These are phyloP conservation scores for Phymorhynchus buccinoides DNA, from an alignment of 1,140 invertebrate genomes.

Conservation along the genomic window DNA sequence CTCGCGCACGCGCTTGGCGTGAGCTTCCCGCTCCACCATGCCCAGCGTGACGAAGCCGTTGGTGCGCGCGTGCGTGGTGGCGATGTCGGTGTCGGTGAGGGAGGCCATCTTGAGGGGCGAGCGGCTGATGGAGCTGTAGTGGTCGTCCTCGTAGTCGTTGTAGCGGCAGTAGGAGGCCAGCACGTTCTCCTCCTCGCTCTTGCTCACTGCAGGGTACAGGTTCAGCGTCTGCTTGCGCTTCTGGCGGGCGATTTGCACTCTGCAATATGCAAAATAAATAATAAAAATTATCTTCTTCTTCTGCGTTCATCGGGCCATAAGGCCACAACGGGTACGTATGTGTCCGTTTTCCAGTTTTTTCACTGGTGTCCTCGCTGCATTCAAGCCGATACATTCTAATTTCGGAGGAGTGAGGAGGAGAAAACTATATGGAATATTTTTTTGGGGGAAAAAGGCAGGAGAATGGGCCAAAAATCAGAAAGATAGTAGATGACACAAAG, in stretches of 20 bases:
- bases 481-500: too few relatives aligned
- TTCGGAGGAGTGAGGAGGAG: too few relatives aligned
- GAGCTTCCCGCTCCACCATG: slow-evolving; percentile 5
- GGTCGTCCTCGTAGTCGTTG: slow-evolving; percentile 64
- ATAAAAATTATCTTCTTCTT: too few relatives aligned
- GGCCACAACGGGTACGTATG: too few relatives aligned
- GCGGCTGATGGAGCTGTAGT: slow-evolving; percentile 65
- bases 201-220: slow-evolving; percentile 50
- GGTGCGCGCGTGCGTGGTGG: slow-evolving; percentile 27
- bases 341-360: too few relatives aligned
- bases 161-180: slow-evolving; percentile 53
- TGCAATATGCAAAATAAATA: too few relatives aligned
- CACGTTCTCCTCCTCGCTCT: slow-evolving; percentile 42
- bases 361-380: too few relatives aligned
- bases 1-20: background rate
- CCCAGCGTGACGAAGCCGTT: slow-evolving; percentile 42
- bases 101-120: slow-evolving; percentile 64
- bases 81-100: slow-evolving; percentile 53
- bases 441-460: too few relatives aligned
- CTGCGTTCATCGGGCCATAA: too few relatives aligned
- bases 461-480: too few relatives aligned
- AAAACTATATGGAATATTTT: too few relatives aligned
- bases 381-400: too few relatives aligned
- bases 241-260: slow-evolving; percentile 41
- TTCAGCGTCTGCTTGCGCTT: slow-evolving; percentile 50